phyloP scores from a whole-genome alignment of 2,888 invertebrate species.

The Tolmerus cingulatus region DNA sequence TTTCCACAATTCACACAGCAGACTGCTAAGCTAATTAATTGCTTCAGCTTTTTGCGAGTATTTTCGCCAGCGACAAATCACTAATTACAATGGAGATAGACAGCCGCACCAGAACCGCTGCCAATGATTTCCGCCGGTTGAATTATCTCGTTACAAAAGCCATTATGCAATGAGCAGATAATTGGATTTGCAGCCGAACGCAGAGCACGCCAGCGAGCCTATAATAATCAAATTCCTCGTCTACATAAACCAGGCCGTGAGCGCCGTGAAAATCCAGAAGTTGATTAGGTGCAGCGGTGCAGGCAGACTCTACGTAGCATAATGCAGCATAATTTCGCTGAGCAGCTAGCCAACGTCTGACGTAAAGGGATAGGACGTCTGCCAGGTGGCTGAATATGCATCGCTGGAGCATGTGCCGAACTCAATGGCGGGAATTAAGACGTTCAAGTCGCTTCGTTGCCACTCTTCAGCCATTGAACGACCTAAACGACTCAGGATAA shows the following conservation, averaged over 20 bases:
- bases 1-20: background rate
- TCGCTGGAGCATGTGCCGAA: background rate
- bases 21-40: background rate
- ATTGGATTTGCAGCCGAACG: constrained; percentile 34
- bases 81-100: background rate
- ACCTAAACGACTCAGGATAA: background rate
- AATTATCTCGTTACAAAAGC: constrained; percentile 32
- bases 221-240: constrained; percentile 14
- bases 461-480: background rate
- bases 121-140: background rate
- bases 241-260: background rate
- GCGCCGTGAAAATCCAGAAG: background rate
- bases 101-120: background rate
- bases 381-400: background rate
- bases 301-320: background rate
- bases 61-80: constrained; percentile 14
- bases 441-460: background rate
- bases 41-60: background rate
- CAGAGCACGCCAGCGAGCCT: background rate
- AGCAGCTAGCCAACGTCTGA: background rate
- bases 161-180: constrained; percentile 24
- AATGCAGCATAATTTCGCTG: background rate
- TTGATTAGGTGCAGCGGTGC: background rate
- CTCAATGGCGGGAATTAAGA: background rate
- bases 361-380: background rate